Percentiles rank a stretch among this genome's conserved stretches.
phyloP scores from a whole-genome alignment of 2,113 vertebrate genomes.

The Varanus salvator region DNA sequence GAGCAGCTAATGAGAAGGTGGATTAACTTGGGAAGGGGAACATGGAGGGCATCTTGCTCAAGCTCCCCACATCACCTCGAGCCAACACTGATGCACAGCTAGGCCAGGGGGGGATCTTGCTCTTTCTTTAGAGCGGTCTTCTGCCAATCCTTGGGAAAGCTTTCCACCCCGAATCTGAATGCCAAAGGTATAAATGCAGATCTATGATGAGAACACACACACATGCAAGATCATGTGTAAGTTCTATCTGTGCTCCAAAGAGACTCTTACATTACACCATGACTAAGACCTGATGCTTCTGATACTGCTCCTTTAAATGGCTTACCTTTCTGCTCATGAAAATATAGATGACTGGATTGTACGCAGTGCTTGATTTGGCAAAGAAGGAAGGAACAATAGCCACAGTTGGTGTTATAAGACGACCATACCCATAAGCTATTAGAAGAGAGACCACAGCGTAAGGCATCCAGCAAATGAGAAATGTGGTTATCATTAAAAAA shows the following conservation, averaged over 20 bases:
- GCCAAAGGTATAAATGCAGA: too few relatives aligned
- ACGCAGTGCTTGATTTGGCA: conserved; percentile 90
- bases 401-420: conserved; percentile 84
- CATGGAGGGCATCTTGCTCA: too few relatives aligned
- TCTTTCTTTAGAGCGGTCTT: too few relatives aligned
- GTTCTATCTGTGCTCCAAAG: neutral
- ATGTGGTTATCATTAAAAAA: conserved; percentile 88
- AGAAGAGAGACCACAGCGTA: conserved; percentile 88
- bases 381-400: conserved; percentile 90
- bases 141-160: too few relatives aligned
- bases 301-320: neutral
- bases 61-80: too few relatives aligned
- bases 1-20: too few relatives aligned
- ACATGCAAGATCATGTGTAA: neutral
- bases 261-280: neutral
- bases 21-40: too few relatives aligned
- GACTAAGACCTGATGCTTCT: neutral
- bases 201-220: neutral
- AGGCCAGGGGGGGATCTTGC: too few relatives aligned
- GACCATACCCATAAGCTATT: conserved; percentile 84
- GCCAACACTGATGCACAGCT: too few relatives aligned
- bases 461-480: conserved; percentile 92
- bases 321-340: conserved; percentile 94
- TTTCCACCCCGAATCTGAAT: too few relatives aligned
- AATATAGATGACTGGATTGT: conserved; percentile 91